Conservation (phyloP, 2,888 invertebrate genomes). For the Prionchulus punctatus region DNA sequence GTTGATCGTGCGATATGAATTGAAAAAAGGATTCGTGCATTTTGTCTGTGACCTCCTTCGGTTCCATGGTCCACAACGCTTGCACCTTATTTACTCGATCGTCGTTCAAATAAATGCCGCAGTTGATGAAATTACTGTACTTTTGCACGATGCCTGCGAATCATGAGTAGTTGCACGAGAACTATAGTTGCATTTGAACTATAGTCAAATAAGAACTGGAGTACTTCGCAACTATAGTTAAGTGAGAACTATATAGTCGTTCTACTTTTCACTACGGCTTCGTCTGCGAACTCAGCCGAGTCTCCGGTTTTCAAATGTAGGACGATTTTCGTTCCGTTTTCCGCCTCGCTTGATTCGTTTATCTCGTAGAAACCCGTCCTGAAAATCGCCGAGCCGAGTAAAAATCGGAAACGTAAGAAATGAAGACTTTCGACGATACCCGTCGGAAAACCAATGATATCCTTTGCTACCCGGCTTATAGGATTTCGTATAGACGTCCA, state of each 20-base stretch:
- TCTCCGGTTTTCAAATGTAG: constrained; percentile 67
- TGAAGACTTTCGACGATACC: constrained; percentile 45
- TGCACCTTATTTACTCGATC: constrained; percentile 69
- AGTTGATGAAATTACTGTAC: constrained; percentile 92
- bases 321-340: constrained; percentile 78
- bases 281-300: constrained; percentile 71
- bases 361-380: constrained; percentile 76
- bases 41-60: constrained; percentile 63
- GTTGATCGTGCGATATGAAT: constrained; percentile 57
- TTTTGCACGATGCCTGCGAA: constrained; percentile 74
- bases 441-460: constrained; percentile 75
- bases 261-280: constrained; percentile 56
- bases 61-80: constrained; percentile 81
- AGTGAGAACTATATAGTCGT: constrained; percentile 8
- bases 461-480: constrained; percentile 50
- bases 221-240: constrained; percentile 8
- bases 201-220: neutral
- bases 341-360: constrained; percentile 62
- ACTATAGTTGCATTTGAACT: neutral
- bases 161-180: constrained; percentile 28
- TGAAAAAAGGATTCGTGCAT: constrained; percentile 85
- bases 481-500: constrained; percentile 67
- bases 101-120: constrained; percentile 76
- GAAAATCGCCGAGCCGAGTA: constrained; percentile 6
- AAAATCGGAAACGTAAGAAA: constrained; percentile 1